Percentiles rank a stretch among this genome's conserved stretches.
Evolutionary conservation across 2,888 invertebrate species (phyloP).

Genomic region (Spicauda simplicius): DNA sequence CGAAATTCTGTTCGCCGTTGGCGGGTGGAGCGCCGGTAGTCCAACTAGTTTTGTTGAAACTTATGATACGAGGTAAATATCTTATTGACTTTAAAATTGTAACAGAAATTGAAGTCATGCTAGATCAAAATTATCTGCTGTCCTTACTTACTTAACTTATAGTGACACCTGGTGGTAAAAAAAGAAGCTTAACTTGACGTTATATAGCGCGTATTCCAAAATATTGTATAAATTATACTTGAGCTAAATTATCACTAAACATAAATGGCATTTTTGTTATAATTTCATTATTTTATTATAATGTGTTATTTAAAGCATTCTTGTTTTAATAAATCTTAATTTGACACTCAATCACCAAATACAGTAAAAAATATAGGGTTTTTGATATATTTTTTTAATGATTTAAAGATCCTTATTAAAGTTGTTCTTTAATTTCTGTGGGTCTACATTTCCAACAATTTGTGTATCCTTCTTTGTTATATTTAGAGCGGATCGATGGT

Average conservation of each 20-base stretch:
- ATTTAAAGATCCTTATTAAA: too few relatives aligned
- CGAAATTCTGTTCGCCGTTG: slow-evolving; percentile 92
- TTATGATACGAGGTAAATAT: slow-evolving; percentile 88
- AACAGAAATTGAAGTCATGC: too few relatives aligned
- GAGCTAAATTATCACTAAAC: too few relatives aligned
- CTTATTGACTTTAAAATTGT: background rate
- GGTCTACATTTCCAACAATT: background rate
- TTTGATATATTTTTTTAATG: too few relatives aligned
- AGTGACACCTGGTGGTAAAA: background rate
- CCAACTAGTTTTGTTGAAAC: slow-evolving; percentile 92
- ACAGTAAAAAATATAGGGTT: too few relatives aligned
- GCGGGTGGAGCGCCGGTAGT: slow-evolving; percentile 94
- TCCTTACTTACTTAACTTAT: background rate
- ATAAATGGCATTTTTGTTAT: too few relatives aligned
- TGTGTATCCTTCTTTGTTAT: background rate
- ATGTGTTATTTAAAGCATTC: too few relatives aligned
- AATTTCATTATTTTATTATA: too few relatives aligned
- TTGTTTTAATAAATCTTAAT: too few relatives aligned
- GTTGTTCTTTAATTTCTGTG: background rate
- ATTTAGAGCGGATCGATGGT: slow-evolving; percentile 90
- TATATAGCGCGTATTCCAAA: background rate
- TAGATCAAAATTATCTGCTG: too few relatives aligned
- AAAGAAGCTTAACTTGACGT: background rate
- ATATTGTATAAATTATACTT: background rate
- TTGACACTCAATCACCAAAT: too few relatives aligned